phyloP scores from a whole-genome alignment of 2,113 vertebrate species.

The Gymnorhina tibicen region DNA sequence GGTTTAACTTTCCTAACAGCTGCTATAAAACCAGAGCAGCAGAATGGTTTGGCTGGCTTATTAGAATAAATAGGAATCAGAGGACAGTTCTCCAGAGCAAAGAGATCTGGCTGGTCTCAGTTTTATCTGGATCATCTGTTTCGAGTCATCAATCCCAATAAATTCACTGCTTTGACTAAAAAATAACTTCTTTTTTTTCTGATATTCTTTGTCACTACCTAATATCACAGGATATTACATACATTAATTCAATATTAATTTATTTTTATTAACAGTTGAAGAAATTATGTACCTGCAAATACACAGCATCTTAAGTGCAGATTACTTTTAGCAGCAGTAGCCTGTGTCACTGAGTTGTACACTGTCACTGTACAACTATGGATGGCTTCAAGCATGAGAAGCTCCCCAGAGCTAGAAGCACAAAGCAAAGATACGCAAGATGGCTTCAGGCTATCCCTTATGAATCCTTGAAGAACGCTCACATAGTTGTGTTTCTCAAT shows the following conservation, averaged over 20 bases:
- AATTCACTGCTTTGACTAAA: background rate
- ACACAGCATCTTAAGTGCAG: conserved; percentile 5
- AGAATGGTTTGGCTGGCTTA: background rate
- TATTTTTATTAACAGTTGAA: background rate
- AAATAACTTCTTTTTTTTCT: background rate
- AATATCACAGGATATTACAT: background rate
- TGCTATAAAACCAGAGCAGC: background rate
- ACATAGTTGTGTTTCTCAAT: background rate
- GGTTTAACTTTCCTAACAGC: background rate
- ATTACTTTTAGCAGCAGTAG: background rate
- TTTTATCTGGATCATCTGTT: background rate
- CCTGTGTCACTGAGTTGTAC: no score
- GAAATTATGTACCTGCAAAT: background rate
- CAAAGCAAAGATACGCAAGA: background rate
- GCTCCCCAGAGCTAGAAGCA: background rate
- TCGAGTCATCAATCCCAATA: background rate
- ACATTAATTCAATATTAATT: background rate
- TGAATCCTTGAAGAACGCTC: background rate
- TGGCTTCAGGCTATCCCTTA: background rate
- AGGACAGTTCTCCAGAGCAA: background rate
- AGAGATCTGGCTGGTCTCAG: background rate
- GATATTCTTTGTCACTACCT: background rate
- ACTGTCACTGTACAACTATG: no score
- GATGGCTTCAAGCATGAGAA: background rate
- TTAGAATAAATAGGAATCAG: background rate